Base-by-base conservation (phyloP, 2,113 vertebrate species). In the Accipiter virgatus region DNA sequence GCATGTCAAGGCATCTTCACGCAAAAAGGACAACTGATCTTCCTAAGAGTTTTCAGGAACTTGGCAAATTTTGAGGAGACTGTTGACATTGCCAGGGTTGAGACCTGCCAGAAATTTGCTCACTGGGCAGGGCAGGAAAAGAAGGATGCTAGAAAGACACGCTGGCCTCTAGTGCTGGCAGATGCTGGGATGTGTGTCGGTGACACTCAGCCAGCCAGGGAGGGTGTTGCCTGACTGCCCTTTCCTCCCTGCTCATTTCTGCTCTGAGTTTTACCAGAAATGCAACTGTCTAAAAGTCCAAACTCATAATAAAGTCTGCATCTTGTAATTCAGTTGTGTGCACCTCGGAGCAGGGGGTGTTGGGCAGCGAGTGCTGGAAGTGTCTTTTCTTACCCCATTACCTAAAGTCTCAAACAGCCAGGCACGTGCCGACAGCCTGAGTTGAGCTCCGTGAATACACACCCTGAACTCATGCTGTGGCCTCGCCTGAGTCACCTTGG, bases 301-400 rank as follows among this genome's bases (percentile, higher is more conserved):
- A 42, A 55, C 16, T 31, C 4, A 0, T 4, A n/a, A n/a, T 18
- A 29, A 36, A 81, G 14, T 48, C 48, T 1, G 0, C 1, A 12
- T 27, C 17, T 32, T 5, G 6, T 29, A 11, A 38, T 25, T 48
- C 15, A 4, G 18, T 22, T 13, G 56, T 0, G 3, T 15, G 56
- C 47, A 5, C 2, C 42, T 42, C 13, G 0, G 42, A 40, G 42
- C 45, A 9, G 47, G 27, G 20, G 19, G 3, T 5, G 26, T 16
- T 42, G n/a, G 43, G 65, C 27, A 23, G 50, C 4, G 9, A 47
- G 66, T 34, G 58, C 43, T 52, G 53, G 36, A 36, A 52, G 38
- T 0, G 3, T 12, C 38, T 62, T 48, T 48, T 84, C 31, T 59
- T 34, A 13, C 61, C 36, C 40, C 8, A 0, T 38, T 53, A 19